Percentiles rank a stretch among this genome's conserved stretches.
phyloP scores from a whole-genome alignment of 2,113 vertebrate genomes.

The Pseudopodoces humilis region DNA sequence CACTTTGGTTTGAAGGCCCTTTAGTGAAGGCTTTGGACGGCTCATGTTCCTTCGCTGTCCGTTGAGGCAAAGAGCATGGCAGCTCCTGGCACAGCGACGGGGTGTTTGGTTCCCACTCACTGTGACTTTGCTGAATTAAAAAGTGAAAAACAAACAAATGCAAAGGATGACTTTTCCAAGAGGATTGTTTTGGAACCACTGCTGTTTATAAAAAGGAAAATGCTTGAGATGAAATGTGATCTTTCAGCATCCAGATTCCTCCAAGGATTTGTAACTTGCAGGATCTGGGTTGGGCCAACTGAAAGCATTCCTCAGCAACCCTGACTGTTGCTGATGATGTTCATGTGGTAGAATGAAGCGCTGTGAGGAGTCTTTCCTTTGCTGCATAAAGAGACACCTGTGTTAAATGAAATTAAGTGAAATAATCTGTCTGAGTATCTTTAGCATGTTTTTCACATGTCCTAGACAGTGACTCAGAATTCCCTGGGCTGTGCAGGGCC shows the following conservation, averaged over 20 bases:
- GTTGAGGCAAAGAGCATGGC: neutral
- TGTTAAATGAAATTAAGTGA: slow-evolving; percentile 5
- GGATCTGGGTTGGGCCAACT: neutral
- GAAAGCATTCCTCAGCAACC: slow-evolving; percentile 13
- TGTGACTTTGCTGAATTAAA: slow-evolving; percentile 37
- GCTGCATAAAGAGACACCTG: neutral
- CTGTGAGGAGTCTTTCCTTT: neutral
- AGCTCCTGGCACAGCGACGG: neutral
- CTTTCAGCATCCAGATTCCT: slow-evolving; percentile 51
- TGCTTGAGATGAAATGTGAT: slow-evolving; percentile 53
- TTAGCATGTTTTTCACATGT: neutral
- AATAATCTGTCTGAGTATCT: neutral
- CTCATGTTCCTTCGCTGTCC: neutral
- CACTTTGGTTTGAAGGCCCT: neutral
- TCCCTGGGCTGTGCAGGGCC: neutral
- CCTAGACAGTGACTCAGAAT: neutral
- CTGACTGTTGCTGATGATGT: neutral
- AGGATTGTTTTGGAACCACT: slow-evolving; percentile 47
- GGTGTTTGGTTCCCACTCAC: neutral
- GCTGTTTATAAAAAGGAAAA: slow-evolving; percentile 47
- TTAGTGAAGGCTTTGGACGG: neutral
- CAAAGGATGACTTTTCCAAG: slow-evolving; percentile 30
- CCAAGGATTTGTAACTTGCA: slow-evolving; percentile 40
- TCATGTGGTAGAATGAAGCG: neutral
- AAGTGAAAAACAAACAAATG: slow-evolving; percentile 44